Evolutionary conservation across 1,140 invertebrate species (phyloP).

Genomic region (Zaprionus ghesquierei): DNA sequence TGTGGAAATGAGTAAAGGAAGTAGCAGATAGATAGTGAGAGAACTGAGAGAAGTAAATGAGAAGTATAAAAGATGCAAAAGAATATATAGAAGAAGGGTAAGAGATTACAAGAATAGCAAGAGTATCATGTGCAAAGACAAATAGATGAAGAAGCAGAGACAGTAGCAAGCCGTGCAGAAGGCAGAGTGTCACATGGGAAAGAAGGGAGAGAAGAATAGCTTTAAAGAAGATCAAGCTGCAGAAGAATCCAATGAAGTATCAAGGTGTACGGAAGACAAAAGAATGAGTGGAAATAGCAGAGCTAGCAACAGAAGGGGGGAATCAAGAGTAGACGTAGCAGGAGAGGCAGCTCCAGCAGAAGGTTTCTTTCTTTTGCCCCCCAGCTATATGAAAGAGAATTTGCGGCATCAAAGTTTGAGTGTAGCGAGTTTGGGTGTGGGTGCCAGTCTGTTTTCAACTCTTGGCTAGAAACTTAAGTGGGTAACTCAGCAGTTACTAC

Average conservation of each 20-base stretch:
- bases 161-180: no score
- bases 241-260: no score
- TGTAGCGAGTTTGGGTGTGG: neutral
- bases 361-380: neutral
- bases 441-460: neutral
- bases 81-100: no score
- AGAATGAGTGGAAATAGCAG: neutral
- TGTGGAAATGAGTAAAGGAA: neutral
- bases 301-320: neutral
- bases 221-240: neutral
- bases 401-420: neutral
- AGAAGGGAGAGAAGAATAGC: neutral
- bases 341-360: neutral
- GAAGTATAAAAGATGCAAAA: no score
- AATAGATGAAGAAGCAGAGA: no score
- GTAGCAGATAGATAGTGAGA: no score
- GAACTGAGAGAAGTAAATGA: no score
- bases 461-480: neutral
- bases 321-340: neutral
- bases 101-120: no score
- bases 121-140: no score
- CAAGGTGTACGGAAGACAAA: no score
- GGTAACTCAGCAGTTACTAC: neutral
- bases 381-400: neutral
- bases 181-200: no score